Percentiles rank a stretch among this genome's conserved stretches.
These are phyloP conservation scores for Porites divaricata DNA, from an alignment of 92 coral and sea anemone genomes.

Conservation along the genomic window DNA sequence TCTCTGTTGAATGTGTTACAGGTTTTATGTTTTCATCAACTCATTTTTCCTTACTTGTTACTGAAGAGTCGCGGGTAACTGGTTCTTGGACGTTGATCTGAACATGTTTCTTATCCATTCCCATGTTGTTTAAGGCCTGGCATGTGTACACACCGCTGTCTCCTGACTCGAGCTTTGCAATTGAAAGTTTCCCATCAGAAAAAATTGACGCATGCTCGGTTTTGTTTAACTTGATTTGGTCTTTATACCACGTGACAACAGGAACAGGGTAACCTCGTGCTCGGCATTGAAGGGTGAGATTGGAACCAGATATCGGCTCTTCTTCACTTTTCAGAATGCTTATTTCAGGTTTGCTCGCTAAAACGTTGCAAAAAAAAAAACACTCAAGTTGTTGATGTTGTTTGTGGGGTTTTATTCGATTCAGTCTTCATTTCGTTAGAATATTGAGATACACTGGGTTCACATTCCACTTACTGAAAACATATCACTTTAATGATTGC, in stretches of 20 bases:
- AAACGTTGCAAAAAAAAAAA: not conserved
- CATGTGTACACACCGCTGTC: slow-evolving; percentile 39
- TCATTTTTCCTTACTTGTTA: not conserved
- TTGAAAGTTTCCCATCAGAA: slow-evolving; percentile 10
- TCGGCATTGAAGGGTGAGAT: slow-evolving; percentile 34
- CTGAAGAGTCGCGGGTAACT: slow-evolving; percentile 4
- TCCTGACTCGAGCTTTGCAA: slow-evolving; percentile 1
- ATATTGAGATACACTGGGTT: too few relatives aligned
- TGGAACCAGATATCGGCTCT: slow-evolving; percentile 13
- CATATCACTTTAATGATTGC: too few relatives aligned
- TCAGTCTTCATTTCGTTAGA: too few relatives aligned
- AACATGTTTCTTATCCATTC: slow-evolving; percentile 17
- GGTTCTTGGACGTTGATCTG: slow-evolving; percentile 11
- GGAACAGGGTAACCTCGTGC: slow-evolving; percentile 50
- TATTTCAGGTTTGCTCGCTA: slow-evolving; percentile 37
- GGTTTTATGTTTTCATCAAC: not conserved
- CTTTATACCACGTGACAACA: slow-evolving; percentile 30
- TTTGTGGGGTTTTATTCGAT: too few relatives aligned
- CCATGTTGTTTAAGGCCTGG: slow-evolving; percentile 40
- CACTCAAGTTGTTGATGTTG: not conserved
- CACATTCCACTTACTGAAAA: too few relatives aligned
- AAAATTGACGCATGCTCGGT: slow-evolving; percentile 3
- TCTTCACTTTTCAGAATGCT: not conserved
- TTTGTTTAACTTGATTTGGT: not conserved
- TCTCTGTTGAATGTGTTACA: not conserved